Evolutionary conservation across 2,888 invertebrate genomes (phyloP).

Genomic region (Strigamia transsilvanica): DNA sequence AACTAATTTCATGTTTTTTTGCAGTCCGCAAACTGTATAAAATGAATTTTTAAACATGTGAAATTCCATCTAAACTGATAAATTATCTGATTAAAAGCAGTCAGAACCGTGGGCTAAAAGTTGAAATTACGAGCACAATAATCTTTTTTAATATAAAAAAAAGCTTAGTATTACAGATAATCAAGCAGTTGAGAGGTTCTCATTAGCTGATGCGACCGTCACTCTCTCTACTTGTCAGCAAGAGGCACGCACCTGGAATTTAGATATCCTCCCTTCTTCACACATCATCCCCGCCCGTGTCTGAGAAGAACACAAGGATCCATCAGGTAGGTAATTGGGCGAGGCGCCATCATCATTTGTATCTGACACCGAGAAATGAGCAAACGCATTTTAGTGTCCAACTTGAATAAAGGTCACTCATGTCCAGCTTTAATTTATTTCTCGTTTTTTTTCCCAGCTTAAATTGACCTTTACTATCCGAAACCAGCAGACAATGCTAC

Average conservation of each 20-base stretch:
- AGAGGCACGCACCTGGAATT: conserved; percentile 38
- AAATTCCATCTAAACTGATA: conserved; percentile 25
- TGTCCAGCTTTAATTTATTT: conserved; percentile 24
- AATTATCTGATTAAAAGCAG: conserved; percentile 9
- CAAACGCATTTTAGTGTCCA: conserved; percentile 35
- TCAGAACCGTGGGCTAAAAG: conserved; percentile 14
- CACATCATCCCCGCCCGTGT: conserved; percentile 34
- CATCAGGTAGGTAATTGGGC: conserved; percentile 38
- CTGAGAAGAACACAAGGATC: conserved; percentile 38
- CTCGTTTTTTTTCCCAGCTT: neutral
- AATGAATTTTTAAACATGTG: too few species aligned
- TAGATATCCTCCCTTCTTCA: conserved; percentile 42
- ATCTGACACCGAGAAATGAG: conserved; percentile 42
- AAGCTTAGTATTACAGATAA: conserved; percentile 28
- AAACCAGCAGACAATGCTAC: conserved; percentile 8
- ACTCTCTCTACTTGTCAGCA: conserved; percentile 32
- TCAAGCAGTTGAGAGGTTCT: conserved; percentile 42
- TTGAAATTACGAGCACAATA: conserved; percentile 7
- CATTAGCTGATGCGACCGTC: conserved; percentile 31
- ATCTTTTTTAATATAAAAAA: conserved; percentile 22
- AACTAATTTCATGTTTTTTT: neutral
- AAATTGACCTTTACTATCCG: neutral
- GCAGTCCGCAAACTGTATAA: neutral
- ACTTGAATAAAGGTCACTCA: conserved; percentile 5
- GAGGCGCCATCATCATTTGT: conserved; percentile 41